Base-by-base conservation (phyloP, 2,888 invertebrate genomes). In the Beris chalybata region DNA sequence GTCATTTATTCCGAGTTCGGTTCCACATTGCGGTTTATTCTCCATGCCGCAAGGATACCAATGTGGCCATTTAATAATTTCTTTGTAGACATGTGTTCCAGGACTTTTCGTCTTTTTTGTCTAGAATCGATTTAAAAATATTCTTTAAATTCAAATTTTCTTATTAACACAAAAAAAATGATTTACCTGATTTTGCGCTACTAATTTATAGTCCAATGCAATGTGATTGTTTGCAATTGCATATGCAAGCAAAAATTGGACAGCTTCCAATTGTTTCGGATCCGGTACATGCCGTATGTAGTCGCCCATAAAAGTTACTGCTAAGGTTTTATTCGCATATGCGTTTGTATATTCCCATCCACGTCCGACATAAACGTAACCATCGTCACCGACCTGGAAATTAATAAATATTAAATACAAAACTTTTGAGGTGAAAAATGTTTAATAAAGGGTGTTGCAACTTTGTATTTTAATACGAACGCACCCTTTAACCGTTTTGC, bases 331-430 rank as follows among this genome's bases (percentile, higher is more conserved):
- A 74, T 78, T 80, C 15, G 81, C 79, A 74, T 85, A 85, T 44
- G 84, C 82, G 67, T 85, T 86, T 57, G 81, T 79, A 48, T 77
- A 78, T 67, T 81, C 78, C 84, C 82, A 85, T 69, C 84, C 84
- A 67, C 84, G 78, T 32, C 84, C 85, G 56, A 82, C 82, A 72
- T 84, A 85, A 43, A 84, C 76, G 68, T 80, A 80, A 6, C 84
- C 85, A 76, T 86, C 86, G 44, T 83, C 82, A 5, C 85, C 85
- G 63, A 87, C 80, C 71, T 85, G 71, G 68, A 83, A 7, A 11
- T 31, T 38, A 32, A 11, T 11, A 12, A 48, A 5, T 5, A 48
- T 11, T 11, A 13, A 11, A 11, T 6, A 48, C 12, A 22, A 48
- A 13, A 48, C 12, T 11, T 3, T 6, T 11, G 48, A 48, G 5